Evolutionary conservation across 2,797 vertebrate genomes (phyloP), one percentile per base, ranked within the genome.

Genomic region (Sylvia borin): DNA sequence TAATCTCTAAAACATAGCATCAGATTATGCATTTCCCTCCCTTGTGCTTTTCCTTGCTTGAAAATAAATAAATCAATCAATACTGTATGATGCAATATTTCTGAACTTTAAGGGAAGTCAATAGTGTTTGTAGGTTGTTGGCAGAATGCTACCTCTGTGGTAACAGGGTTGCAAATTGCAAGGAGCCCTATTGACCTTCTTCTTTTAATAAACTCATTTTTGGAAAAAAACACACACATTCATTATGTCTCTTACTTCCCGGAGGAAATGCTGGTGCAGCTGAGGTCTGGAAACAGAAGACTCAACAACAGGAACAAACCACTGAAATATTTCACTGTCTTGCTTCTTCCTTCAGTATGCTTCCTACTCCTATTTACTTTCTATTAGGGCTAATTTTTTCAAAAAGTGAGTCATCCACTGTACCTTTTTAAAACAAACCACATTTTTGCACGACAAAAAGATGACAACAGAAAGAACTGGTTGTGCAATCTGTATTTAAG

Each of bases 171-270:
- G 76, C 61, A 88, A 85, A 85, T 65, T 93, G 65, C 58, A 48
- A 89, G 68, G 12, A 87, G 68, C 12, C 66, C 66, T 81, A 43
- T 3, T 92, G 78, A 96, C 87, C 79, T 83, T 70, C 53, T 62
- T 78, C 73, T 88, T 93, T 94, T 91, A 96, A 94, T 91, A 93
- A 90, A 93, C 36, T 68, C 21, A 54, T 68, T 81, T 95, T 91
- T 85, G 51, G 54, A 72, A 92, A 91, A 91, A 93, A 94, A 68
- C 73, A 83, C 43, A 78, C 16, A 51, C 68, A 62, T 91, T 78
- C 87, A 85, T 94, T 91, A 95, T 51, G 61, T 62, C n/a, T 72
- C 62, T 38, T 60, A 47, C 82, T 93, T 93, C 79, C 82, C 84
- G 54, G 58, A 90, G 82, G 76, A 94, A 96, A 90, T 83, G 90